A percentile compares a stretch with the other conserved stretches of the same genome.
phyloP scores from a whole-genome alignment of 2,113 vertebrate species.

The Prolemur simus region DNA sequence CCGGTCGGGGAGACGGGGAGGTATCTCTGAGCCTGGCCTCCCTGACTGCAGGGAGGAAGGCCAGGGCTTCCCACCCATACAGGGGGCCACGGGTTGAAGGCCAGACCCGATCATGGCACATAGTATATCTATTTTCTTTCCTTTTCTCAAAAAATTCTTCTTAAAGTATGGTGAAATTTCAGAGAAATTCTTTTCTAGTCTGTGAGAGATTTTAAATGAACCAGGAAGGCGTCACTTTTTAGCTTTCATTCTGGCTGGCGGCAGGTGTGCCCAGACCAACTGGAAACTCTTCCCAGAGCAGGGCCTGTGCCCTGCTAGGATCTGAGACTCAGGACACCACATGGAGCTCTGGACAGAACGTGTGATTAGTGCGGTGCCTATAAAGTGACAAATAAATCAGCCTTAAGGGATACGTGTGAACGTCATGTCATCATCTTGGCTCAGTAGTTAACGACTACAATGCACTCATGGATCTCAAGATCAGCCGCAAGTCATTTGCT shows the following conservation, averaged over 20 bases:
- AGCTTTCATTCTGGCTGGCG: fast-evolving
- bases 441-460: neutral
- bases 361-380: fast-evolving
- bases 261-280: fast-evolving
- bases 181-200: neutral
- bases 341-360: fast-evolving
- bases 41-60: neutral
- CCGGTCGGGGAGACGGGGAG: neutral
- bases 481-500: neutral
- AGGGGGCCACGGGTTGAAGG: neutral
- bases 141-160: neutral
- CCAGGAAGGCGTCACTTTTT: fast-evolving
- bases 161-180: neutral
- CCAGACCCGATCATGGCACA: neutral
- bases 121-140: neutral
- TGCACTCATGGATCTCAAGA: fast-evolving
- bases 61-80: neutral
- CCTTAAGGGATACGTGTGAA: too few relatives aligned
- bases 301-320: fast-evolving
- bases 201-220: neutral
- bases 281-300: fast-evolving
- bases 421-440: fast-evolving
- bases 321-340: neutral
- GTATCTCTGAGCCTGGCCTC: neutral
- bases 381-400: neutral